A percentile compares a stretch with the other conserved stretches of the same genome.
phyloP scores from a whole-genome alignment of 2,797 vertebrate genomes.

The Phoxinus dragarum region DNA sequence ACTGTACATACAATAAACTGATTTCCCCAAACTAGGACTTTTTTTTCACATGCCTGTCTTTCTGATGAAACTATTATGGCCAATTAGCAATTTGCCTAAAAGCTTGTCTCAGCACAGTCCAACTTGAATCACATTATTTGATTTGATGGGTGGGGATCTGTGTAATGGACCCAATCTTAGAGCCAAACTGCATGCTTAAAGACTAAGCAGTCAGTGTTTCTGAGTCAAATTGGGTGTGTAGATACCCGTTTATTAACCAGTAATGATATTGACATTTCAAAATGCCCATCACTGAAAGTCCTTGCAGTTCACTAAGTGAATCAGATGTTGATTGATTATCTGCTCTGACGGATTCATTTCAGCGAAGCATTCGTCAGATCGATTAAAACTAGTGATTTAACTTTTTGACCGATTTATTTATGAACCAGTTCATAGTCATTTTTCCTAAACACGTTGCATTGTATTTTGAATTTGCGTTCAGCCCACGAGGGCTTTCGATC shows the following conservation, averaged over 20 bases:
- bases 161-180: not conserved
- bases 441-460: not conserved
- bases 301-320: not conserved
- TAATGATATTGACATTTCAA: not conserved
- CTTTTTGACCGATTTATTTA: not conserved
- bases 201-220: conserved; percentile 6
- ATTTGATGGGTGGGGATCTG: not conserved
- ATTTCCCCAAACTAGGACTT: not conserved
- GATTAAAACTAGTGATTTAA: not conserved
- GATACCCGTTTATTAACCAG: not conserved
- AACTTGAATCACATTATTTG: conserved; percentile 4
- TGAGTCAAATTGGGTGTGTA: conserved; percentile 21
- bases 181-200: not conserved
- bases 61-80: not conserved
- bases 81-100: not conserved
- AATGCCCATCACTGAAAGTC: not conserved
- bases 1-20: not conserved
- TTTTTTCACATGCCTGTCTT: not conserved
- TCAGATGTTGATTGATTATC: not conserved
- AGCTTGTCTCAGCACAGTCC: conserved; percentile 11
- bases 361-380: not conserved
- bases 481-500: not conserved
- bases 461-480: not conserved
- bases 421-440: not conserved
- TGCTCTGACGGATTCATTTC: not conserved